These are phyloP conservation scores for Porites lobata DNA, from an alignment of 92 coral and sea anemone species.

Conservation along the genomic window DNA sequence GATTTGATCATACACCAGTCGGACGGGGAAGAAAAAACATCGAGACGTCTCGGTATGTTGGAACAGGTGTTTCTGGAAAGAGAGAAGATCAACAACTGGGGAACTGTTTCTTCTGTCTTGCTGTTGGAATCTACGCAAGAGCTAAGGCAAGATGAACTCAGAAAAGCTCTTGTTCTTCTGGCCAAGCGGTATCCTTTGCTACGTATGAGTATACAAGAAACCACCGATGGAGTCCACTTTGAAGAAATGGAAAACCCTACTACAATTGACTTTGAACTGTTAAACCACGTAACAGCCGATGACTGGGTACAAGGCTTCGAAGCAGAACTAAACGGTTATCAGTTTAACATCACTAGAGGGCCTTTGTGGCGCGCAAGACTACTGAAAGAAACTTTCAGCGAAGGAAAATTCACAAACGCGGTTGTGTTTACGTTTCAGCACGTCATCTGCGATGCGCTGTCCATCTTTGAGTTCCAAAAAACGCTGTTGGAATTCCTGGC, in stretches of 20 bases:
- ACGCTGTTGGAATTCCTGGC: constrained; percentile 1
- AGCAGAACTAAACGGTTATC: constrained; percentile 24
- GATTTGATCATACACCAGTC: background rate
- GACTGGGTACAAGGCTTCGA: constrained; percentile 44
- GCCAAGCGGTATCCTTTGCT: constrained; percentile 38
- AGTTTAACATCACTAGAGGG: constrained; percentile 27
- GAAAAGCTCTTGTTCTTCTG: constrained; percentile 38
- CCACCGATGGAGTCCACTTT: constrained; percentile 3
- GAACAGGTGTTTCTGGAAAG: constrained; percentile 44
- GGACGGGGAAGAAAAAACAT: background rate
- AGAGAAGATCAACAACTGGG: constrained; percentile 46
- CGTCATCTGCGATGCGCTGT: constrained; percentile 45
- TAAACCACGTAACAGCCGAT: constrained; percentile 18
- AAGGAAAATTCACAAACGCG: constrained; percentile 42
- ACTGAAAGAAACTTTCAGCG: constrained; percentile 18
- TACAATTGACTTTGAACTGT: constrained; percentile 30
- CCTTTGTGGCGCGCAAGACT: constrained; percentile 54
- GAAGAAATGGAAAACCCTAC: constrained; percentile 55
- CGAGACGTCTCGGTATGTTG: constrained; percentile 33
- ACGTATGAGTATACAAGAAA: constrained; percentile 35
- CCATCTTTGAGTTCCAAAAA: constrained; percentile 43
- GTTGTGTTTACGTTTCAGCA: constrained; percentile 47
- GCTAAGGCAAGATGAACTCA: constrained; percentile 20
- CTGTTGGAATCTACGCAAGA: constrained; percentile 41
- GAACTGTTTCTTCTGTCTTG: constrained; percentile 36